Conservation (phyloP, 2,797 vertebrate species). For the Aulostomus chinensis region DNA sequence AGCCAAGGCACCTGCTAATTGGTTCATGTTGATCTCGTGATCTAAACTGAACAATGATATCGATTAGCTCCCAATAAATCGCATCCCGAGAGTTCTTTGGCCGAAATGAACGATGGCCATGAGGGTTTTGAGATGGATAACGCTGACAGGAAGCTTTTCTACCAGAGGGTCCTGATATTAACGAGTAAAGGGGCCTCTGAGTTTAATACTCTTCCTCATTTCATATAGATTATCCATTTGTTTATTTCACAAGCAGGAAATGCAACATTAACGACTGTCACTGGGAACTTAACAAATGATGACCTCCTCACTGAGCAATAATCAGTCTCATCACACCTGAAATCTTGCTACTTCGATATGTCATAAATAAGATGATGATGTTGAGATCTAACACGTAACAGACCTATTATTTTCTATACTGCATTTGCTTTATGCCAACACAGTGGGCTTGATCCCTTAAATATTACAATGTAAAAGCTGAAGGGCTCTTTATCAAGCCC, state of each 20-base stretch:
- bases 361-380: slow-evolving; percentile 8
- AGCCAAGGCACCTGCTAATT: slow-evolving; percentile 46
- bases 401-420: not conserved
- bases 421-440: slow-evolving; percentile 5
- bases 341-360: slow-evolving; percentile 11
- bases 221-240: slow-evolving; percentile 75
- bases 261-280: slow-evolving; percentile 28
- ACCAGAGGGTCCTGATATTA: slow-evolving; percentile 44
- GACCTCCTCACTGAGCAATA: slow-evolving; percentile 18
- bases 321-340: slow-evolving; percentile 18
- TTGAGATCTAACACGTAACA: not conserved
- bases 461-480: too few species aligned
- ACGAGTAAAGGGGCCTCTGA: slow-evolving; percentile 28
- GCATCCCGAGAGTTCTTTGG: slow-evolving; percentile 34
- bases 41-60: slow-evolving; percentile 67
- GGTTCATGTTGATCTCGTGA: slow-evolving; percentile 57
- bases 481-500: slow-evolving; percentile 8
- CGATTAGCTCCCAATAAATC: slow-evolving; percentile 70
- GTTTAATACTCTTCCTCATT: slow-evolving; percentile 56
- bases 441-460: too few species aligned
- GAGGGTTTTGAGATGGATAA: slow-evolving; percentile 45
- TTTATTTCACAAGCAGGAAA: slow-evolving; percentile 59
- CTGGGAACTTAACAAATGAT: slow-evolving; percentile 23
- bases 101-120: slow-evolving; percentile 56
- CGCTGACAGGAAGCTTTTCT: slow-evolving; percentile 51